phyloP scores from a whole-genome alignment of 2,888 invertebrate species.

The Actias luna region DNA sequence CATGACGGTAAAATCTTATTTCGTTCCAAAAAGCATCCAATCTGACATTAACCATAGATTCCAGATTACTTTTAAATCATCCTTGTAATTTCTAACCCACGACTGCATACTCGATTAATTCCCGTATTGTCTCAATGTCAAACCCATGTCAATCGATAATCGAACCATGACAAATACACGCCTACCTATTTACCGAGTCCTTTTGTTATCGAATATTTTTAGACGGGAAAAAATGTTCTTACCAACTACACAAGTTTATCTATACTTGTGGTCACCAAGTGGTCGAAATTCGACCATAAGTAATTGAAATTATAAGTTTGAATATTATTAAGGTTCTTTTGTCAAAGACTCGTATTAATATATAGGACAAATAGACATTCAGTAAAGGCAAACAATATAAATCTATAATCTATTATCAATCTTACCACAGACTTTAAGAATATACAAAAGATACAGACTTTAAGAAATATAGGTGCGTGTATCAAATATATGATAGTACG shows the following conservation, averaged over 20 bases:
- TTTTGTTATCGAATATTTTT: not conserved
- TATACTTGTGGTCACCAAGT: not conserved
- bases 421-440: no score
- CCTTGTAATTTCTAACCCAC: not conserved
- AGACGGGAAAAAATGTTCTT: not conserved
- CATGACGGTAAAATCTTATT: no score
- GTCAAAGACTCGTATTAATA: no score
- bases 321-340: not conserved
- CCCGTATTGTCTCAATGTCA: not conserved
- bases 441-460: no score
- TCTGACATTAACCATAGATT: no score
- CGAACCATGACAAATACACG: not conserved
- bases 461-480: no score
- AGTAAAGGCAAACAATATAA: no score
- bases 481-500: no score
- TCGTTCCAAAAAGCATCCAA: no score
- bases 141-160: not conserved
- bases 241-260: not conserved
- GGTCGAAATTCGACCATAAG: not conserved
- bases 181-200: not conserved
- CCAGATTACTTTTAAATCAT: not conserved
- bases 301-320: not conserved
- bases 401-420: no score
- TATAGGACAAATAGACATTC: no score
- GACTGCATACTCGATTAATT: not conserved